Percentiles rank a stretch among this genome's conserved stretches.
Evolutionary conservation across 2,797 vertebrate genomes (phyloP).

Genomic region (Momotus momota): DNA sequence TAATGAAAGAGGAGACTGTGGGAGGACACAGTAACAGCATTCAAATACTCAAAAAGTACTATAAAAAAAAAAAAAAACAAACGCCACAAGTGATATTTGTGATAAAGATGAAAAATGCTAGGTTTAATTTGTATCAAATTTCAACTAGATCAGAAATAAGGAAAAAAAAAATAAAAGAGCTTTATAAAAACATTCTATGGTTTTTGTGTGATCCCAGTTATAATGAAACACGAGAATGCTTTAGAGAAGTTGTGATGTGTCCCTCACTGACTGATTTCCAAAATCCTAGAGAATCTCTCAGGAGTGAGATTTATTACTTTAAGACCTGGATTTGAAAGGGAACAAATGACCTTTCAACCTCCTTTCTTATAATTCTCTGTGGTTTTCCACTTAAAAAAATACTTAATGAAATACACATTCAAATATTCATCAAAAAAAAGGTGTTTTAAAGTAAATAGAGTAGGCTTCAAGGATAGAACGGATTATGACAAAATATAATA

Average conservation of each 20-base stretch:
- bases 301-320: neutral
- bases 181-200: neutral
- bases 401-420: neutral
- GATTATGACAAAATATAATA: neutral
- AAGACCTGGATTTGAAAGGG: neutral
- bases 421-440: neutral
- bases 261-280: neutral
- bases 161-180: rapidly evolving
- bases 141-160: neutral
- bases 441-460: neutral
- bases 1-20: neutral
- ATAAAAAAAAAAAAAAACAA: neutral
- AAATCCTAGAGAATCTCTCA: neutral
- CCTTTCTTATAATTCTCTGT: neutral
- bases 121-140: neutral
- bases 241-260: neutral
- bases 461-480: neutral
- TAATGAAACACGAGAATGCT: neutral
- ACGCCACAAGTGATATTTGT: neutral
- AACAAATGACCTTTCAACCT: neutral
- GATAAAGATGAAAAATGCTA: neutral
- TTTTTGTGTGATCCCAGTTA: neutral
- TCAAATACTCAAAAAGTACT: neutral
- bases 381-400: neutral
- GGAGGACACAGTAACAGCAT: neutral